A percentile compares a stretch with the other conserved stretches of the same genome.
Evolutionary conservation across 2,113 vertebrate genomes (phyloP).

Genomic region (Salvator merianae): DNA sequence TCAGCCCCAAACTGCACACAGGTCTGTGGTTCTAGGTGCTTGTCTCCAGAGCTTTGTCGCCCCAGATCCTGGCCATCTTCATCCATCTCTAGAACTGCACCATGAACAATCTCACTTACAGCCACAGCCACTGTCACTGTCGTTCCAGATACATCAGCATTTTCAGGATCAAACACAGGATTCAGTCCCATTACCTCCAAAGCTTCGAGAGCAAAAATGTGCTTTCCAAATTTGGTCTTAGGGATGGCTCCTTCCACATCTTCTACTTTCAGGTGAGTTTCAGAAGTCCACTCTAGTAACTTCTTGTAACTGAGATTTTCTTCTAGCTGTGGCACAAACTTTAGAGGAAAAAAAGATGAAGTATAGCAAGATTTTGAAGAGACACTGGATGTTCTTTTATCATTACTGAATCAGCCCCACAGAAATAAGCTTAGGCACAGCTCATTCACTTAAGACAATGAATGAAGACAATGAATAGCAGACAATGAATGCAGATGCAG

Average conservation of each 20-base stretch:
- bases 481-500: too few relatives aligned
- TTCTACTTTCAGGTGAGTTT: rapidly evolving
- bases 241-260: not conserved
- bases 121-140: rapidly evolving
- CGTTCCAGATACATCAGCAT: conserved; percentile 52
- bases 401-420: not conserved
- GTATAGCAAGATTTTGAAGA: not conserved
- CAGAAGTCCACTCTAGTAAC: conserved; percentile 24
- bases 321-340: conserved; percentile 35
- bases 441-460: too few relatives aligned
- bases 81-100: conserved; percentile 38
- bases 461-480: too few relatives aligned
- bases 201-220: rapidly evolving
- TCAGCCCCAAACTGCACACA: conserved; percentile 63
- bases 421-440: not conserved
- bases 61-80: conserved; percentile 23
- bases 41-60: not conserved
- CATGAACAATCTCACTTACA: conserved; percentile 23
- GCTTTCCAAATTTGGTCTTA: conserved; percentile 32
- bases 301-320: conserved; percentile 41
- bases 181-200: conserved; percentile 40
- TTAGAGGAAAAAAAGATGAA: not conserved
- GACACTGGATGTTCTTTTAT: too few relatives aligned
- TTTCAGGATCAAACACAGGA: not conserved
- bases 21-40: too few relatives aligned